These are phyloP conservation scores for Oreochromis aureus DNA, from an alignment of 2,113 vertebrate species.

Conservation along the genomic window DNA sequence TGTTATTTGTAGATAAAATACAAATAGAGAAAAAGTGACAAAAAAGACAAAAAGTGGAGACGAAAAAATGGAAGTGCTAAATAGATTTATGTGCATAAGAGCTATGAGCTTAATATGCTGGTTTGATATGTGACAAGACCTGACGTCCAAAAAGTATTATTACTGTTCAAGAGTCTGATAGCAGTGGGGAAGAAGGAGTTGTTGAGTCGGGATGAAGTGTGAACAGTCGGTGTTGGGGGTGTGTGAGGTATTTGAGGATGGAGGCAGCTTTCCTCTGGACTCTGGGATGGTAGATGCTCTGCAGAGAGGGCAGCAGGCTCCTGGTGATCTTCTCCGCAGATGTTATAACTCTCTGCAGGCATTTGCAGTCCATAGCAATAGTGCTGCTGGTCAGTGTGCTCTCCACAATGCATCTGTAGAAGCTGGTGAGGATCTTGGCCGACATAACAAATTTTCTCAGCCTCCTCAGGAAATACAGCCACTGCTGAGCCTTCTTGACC, in stretches of 20 bases:
- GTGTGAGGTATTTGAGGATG: not conserved
- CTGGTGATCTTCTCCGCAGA: not conserved
- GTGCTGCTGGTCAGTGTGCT: not conserved
- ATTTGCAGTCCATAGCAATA: rapidly evolving
- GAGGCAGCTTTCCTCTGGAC: not conserved
- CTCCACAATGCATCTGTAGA: not conserved
- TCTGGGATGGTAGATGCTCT: not conserved
- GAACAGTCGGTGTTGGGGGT: not conserved
- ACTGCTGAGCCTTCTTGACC: too few relatives aligned
- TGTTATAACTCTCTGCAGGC: not conserved
- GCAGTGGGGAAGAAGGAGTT: not conserved
- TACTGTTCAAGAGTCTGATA: not conserved
- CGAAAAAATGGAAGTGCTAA: not conserved
- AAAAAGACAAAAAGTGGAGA: not conserved
- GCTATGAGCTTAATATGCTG: not conserved
- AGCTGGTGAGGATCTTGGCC: too few relatives aligned
- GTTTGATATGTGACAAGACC: not conserved
- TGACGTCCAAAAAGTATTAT: not conserved
- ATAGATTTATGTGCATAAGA: not conserved
- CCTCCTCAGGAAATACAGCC: too few relatives aligned
- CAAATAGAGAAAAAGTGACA: not conserved
- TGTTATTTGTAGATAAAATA: not conserved
- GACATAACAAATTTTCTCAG: too few relatives aligned
- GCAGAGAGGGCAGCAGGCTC: rapidly evolving
- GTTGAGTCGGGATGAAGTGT: not conserved